phyloP scores from a whole-genome alignment of 92 coral and sea anemone species.

The Pocillopora meandrina region DNA sequence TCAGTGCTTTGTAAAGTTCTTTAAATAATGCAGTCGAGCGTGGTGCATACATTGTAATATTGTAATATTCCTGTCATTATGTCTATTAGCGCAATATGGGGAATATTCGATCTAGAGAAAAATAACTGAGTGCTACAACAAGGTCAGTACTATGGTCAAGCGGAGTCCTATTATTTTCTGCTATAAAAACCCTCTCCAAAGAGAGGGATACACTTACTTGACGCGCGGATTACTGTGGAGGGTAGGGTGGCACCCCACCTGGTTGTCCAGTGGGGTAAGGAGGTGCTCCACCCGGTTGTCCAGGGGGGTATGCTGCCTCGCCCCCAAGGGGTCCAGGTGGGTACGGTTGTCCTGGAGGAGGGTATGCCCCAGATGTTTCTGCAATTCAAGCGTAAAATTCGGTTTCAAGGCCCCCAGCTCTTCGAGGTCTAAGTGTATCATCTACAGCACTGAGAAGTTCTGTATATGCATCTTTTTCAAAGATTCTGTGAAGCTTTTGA shows the following conservation, averaged over 20 bases:
- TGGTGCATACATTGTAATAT: too few species aligned
- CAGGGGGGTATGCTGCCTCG: constrained; percentile 17
- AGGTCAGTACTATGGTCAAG: not conserved
- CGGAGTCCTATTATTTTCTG: not conserved
- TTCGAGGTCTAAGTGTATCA: not conserved
- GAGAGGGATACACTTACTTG: not conserved
- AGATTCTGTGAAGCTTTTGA: too few species aligned
- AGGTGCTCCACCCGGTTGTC: constrained; percentile 26
- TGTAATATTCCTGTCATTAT: too few species aligned
- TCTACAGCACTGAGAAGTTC: not conserved
- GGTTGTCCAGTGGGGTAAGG: constrained; percentile 42
- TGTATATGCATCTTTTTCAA: too few species aligned
- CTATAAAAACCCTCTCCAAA: not conserved
- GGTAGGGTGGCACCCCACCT: constrained; percentile 9
- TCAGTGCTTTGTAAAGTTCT: too few species aligned
- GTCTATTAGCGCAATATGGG: not conserved
- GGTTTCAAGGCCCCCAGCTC: not conserved
- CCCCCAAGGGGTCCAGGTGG: constrained; percentile 35
- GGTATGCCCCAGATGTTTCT: not conserved
- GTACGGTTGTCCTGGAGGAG: constrained; percentile 39
- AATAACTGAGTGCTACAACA: not conserved
- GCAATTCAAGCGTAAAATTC: not conserved
- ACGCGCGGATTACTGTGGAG: constrained; percentile 2
- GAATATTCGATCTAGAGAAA: too few species aligned
- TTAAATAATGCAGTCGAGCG: too few species aligned